These are phyloP conservation scores for Triops longicaudatus DNA, from an alignment of 1,140 invertebrate genomes.

Conservation along the genomic window DNA sequence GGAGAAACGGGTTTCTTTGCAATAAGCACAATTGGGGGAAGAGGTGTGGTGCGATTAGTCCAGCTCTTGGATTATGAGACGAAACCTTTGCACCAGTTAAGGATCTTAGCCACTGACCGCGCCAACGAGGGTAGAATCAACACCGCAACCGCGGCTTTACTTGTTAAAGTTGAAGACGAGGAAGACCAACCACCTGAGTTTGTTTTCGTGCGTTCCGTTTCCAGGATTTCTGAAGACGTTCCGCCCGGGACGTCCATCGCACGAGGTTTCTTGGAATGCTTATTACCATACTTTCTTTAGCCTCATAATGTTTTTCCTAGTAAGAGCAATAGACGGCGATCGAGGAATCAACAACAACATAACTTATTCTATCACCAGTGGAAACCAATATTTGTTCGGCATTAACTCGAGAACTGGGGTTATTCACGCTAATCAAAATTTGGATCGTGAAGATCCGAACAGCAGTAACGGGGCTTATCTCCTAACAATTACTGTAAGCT, in stretches of 20 bases:
- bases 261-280: conserved; percentile 50
- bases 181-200: conserved; percentile 88
- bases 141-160: conserved; percentile 75
- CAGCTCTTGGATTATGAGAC: conserved; percentile 75
- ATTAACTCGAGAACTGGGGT: conserved; percentile 71
- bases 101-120: conserved; percentile 72
- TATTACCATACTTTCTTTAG: conserved; percentile 20
- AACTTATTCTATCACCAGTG: conserved; percentile 66
- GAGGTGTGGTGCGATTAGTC: conserved; percentile 70
- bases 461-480: conserved; percentile 77
- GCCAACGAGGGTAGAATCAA: conserved; percentile 65
- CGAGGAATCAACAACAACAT: conserved; percentile 82
- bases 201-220: conserved; percentile 72
- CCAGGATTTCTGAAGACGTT: conserved; percentile 74
- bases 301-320: conserved; percentile 42
- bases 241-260: conserved; percentile 67
- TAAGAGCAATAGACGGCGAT: conserved; percentile 85
- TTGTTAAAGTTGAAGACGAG: conserved; percentile 78
- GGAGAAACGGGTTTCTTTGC: conserved; percentile 65
- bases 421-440: conserved; percentile 60
- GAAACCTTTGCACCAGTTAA: conserved; percentile 77
- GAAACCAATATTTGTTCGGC: conserved; percentile 57
- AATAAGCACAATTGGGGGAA: conserved; percentile 72
- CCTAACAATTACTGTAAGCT: conserved; percentile 62
- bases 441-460: conserved; percentile 74